Evolutionary conservation across 2,797 vertebrate genomes (phyloP).

Genomic region (Helarctos malayanus): DNA sequence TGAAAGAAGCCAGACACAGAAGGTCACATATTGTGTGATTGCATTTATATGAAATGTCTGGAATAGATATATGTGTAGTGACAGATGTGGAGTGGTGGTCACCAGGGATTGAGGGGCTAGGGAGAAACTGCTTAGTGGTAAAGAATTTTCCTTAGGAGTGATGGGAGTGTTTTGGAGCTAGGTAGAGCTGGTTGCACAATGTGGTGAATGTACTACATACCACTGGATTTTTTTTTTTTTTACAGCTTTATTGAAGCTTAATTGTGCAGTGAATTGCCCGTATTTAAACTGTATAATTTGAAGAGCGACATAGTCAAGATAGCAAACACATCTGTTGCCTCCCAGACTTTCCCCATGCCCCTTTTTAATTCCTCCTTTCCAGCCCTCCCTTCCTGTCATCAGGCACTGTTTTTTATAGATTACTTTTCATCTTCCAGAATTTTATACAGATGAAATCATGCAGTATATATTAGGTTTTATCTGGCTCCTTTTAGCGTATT

Average conservation of each 20-base stretch:
- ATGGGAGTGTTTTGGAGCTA: neutral
- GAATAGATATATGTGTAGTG: neutral
- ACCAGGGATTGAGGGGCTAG: neutral
- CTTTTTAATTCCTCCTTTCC: neutral
- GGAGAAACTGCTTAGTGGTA: neutral
- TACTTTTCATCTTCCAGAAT: neutral
- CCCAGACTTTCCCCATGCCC: neutral
- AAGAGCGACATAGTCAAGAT: neutral
- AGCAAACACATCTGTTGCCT: neutral
- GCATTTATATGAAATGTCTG: neutral
- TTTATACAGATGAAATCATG: neutral
- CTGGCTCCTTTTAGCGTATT: neutral
- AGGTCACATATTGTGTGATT: neutral
- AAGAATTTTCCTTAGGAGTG: neutral
- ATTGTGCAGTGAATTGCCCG: neutral
- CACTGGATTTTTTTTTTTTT: neutral
- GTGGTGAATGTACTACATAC: neutral
- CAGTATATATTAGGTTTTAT: neutral
- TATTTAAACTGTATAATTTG: conserved; percentile 1
- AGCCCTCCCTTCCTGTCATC: neutral
- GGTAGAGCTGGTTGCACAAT: neutral
- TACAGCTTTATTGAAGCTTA: neutral
- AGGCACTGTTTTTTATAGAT: neutral
- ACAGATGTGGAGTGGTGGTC: neutral
- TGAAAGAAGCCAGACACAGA: neutral